These are phyloP conservation scores for Isichthys henryi DNA, from an alignment of 2,113 vertebrate genomes.

Conservation along the genomic window DNA sequence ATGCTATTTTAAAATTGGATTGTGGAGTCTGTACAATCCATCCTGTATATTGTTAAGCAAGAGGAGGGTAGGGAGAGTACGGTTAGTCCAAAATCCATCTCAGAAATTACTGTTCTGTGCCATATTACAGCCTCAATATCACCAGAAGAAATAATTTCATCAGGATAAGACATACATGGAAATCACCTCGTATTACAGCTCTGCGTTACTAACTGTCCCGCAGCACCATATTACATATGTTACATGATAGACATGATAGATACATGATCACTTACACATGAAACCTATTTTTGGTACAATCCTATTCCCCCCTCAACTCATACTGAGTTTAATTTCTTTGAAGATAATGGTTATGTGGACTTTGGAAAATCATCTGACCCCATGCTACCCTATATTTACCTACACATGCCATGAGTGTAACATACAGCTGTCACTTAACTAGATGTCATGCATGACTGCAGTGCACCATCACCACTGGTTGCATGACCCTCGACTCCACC, in stretches of 20 bases:
- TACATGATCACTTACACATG: not conserved
- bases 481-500: not conserved
- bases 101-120: not conserved
- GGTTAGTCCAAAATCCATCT: not conserved
- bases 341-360: not conserved
- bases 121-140: not conserved
- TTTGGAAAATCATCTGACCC: not conserved
- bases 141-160: not conserved
- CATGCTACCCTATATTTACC: not conserved
- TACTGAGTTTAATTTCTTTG: not conserved
- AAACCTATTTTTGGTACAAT: constrained; percentile 6
- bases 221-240: not conserved
- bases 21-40: not conserved
- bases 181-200: not conserved
- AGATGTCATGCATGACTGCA: not conserved
- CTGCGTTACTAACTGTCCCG: not conserved
- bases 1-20: not conserved
- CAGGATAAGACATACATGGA: not conserved
- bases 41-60: not conserved
- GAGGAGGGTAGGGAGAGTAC: not conserved
- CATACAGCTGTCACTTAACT: not conserved
- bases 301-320: not conserved
- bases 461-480: not conserved
- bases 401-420: not conserved
- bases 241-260: not conserved